Conservation (phyloP, 2,888 invertebrate genomes). For the Yponomeuta malinellus region DNA sequence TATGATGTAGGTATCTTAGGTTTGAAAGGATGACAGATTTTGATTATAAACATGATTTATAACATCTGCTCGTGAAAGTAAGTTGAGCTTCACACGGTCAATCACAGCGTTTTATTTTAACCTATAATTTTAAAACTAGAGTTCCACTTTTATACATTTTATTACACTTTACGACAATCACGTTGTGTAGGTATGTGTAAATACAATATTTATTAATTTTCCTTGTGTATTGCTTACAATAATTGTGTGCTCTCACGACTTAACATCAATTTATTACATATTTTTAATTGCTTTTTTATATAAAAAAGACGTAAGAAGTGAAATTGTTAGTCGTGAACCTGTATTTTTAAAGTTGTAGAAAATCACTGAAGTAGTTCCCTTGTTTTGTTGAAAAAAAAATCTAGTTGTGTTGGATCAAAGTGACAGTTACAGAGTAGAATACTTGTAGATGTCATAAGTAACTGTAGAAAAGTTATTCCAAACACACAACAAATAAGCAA, state of each 20-base stretch:
- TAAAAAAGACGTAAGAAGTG: not conserved
- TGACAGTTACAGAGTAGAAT: not conserved
- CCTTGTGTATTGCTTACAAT: slow-evolving; percentile 26
- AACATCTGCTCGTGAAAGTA: slow-evolving; percentile 19
- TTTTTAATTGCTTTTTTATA: slow-evolving; percentile 1
- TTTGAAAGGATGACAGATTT: not conserved
- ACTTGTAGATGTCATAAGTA: not conserved
- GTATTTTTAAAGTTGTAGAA: not conserved
- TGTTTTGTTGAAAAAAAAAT: not conserved
- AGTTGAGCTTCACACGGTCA: slow-evolving; percentile 33
- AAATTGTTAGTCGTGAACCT: not conserved
- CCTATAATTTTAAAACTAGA: slow-evolving; percentile 24
- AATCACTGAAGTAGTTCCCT: not conserved
- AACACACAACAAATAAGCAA: slow-evolving; percentile 30
- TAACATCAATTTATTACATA: not conserved
- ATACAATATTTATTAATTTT: slow-evolving; percentile 8
- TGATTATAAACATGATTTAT: slow-evolving; percentile 7
- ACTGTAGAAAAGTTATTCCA: slow-evolving; percentile 12
- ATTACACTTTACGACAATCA: slow-evolving; percentile 1
- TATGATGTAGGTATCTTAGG: no score
- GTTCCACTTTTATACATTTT: slow-evolving; percentile 13
- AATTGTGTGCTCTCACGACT: slow-evolving; percentile 40
- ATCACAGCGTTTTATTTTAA: slow-evolving; percentile 33
- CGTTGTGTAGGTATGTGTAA: slow-evolving; percentile 12
- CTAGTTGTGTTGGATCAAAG: not conserved